These are phyloP conservation scores for Chelon labrosus DNA, from an alignment of 2,797 vertebrate genomes.

Conservation along the genomic window DNA sequence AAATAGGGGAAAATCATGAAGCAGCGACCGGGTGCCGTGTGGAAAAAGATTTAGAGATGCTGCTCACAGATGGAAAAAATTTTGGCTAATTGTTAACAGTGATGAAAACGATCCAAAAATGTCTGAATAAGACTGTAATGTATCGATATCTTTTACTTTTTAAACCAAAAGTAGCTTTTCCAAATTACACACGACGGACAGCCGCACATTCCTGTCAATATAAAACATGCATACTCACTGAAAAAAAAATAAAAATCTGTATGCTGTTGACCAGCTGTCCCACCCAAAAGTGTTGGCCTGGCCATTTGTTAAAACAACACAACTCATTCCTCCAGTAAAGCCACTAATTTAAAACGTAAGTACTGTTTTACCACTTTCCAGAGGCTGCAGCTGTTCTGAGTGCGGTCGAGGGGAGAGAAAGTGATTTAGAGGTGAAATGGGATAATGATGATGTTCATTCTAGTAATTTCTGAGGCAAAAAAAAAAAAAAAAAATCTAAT, in stretches of 20 bases:
- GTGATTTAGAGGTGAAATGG: conserved; percentile 72
- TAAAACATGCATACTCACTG: too few relatives aligned
- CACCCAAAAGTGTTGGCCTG: conserved; percentile 31
- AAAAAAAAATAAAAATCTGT: not conserved
- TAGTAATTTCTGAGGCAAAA: conserved; percentile 67
- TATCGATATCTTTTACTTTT: not conserved
- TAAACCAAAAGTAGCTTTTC: not conserved
- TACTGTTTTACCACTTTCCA: conserved; percentile 60
- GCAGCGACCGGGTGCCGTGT: too few relatives aligned
- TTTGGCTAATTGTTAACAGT: conserved; percentile 20
- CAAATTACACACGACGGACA: not conserved
- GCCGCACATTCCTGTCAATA: too few relatives aligned
- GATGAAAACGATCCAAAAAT: not conserved
- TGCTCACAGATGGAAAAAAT: conserved; percentile 35
- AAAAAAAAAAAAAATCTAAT: conserved; percentile 57
- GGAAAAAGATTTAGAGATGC: not conserved
- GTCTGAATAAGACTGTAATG: not conserved
- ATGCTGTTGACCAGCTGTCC: conserved; percentile 20
- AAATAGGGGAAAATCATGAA: too few relatives aligned
- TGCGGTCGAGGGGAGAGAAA: conserved; percentile 64
- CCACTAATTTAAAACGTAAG: conserved; percentile 68
- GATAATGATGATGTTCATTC: conserved; percentile 74
- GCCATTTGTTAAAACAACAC: conserved; percentile 61
- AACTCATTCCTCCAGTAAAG: conserved; percentile 51
- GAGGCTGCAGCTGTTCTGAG: conserved; percentile 70